Percentiles rank a stretch among this genome's conserved stretches.
phyloP scores from a whole-genome alignment of 2,888 invertebrate species.

The Rhamnusium bicolor region DNA sequence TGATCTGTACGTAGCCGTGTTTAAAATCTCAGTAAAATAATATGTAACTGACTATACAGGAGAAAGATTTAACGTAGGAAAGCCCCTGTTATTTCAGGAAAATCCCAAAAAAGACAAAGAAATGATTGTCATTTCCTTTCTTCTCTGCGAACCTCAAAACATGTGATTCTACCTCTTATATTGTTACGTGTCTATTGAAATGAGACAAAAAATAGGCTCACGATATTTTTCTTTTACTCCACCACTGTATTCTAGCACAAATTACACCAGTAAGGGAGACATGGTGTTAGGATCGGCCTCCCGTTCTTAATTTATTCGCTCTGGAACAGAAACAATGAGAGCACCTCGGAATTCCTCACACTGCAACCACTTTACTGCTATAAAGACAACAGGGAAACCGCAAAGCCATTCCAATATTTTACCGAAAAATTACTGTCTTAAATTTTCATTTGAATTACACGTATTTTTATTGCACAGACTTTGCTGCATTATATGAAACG shows the following conservation, averaged over 20 bases:
- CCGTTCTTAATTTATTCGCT: conserved; percentile 51
- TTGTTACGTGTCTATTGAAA: conserved; percentile 3
- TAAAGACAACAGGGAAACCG: conserved; percentile 34
- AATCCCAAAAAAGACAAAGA: too few species aligned
- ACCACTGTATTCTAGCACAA: conserved; percentile 47
- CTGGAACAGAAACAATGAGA: conserved; percentile 49
- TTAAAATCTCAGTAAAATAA: too few species aligned
- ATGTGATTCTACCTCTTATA: too few species aligned
- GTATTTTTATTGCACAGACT: conserved; percentile 33
- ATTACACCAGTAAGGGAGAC: conserved; percentile 49
- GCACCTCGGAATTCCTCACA: conserved; percentile 45
- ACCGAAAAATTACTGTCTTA: conserved; percentile 34
- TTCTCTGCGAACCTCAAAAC: too few species aligned
- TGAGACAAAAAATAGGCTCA: neutral
- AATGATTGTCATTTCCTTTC: too few species aligned
- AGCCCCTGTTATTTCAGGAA: too few species aligned
- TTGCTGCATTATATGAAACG: neutral
- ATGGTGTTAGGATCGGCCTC: conserved; percentile 47
- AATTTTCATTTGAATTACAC: conserved; percentile 36
- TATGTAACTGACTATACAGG: too few species aligned
- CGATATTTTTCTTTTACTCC: conserved; percentile 20
- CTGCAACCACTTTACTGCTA: conserved; percentile 38
- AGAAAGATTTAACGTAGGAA: too few species aligned
- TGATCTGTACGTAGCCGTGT: too few species aligned
- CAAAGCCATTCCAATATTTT: conserved; percentile 39